Conservation (phyloP, 1,140 invertebrate genomes). For the Anoplophora glabripennis region DNA sequence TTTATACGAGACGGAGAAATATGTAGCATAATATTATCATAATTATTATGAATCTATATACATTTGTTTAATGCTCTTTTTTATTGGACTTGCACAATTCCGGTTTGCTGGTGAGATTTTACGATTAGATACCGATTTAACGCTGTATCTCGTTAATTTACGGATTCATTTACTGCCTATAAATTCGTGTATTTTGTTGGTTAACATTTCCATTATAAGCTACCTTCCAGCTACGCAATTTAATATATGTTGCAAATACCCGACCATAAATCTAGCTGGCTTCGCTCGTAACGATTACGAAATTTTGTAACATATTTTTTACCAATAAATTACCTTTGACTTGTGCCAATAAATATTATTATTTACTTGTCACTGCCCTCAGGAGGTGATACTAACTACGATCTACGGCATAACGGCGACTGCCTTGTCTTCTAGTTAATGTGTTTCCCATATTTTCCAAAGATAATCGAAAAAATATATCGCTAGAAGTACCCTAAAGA, state of each 20-base stretch:
- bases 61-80: constrained; percentile 19
- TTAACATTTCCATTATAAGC: constrained; percentile 19
- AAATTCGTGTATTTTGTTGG: constrained; percentile 16
- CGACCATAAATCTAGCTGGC: constrained; percentile 17
- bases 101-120: constrained; percentile 16
- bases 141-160: constrained; percentile 5
- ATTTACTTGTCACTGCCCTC: constrained; percentile 13
- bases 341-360: constrained; percentile 18
- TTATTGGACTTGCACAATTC: constrained; percentile 10
- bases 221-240: constrained; percentile 18
- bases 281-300: constrained; percentile 14
- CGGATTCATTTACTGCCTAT: constrained; percentile 8
- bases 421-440: too few species aligned
- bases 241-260: constrained; percentile 24
- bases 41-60: constrained; percentile 22
- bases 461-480: too few species aligned
- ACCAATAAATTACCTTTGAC: constrained; percentile 16
- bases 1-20: constrained; percentile 17
- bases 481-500: too few species aligned
- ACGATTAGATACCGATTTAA: constrained; percentile 5
- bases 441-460: too few species aligned
- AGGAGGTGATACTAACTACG: constrained; percentile 4
- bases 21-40: constrained; percentile 26
- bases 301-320: constrained; percentile 19
- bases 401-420: too few species aligned